Conservation (phyloP, 2,888 invertebrate genomes). For the Gari tellinella region DNA sequence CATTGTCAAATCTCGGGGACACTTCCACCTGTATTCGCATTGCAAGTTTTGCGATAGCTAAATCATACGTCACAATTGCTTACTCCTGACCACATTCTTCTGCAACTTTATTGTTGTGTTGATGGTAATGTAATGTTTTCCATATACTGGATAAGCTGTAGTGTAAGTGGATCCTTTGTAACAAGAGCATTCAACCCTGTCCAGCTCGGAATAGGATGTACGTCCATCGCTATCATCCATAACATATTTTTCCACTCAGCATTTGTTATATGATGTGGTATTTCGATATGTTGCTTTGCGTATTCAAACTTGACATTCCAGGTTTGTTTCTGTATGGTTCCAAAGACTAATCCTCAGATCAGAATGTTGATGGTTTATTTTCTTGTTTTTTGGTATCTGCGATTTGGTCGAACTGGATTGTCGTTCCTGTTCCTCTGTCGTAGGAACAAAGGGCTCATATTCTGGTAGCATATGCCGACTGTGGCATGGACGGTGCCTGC, state of each 20-base stretch:
- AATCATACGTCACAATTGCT: conserved; percentile 17
- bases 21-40: conserved; percentile 58
- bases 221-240: no score
- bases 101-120: conserved; percentile 42
- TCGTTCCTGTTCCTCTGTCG: no score
- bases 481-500: conserved; percentile 51
- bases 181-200: conserved; percentile 47
- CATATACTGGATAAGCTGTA: conserved; percentile 43
- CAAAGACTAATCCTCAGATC: background rate
- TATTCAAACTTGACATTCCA: background rate
- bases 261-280: no score
- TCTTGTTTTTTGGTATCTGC: background rate
- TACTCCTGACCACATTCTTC: conserved; percentile 26
- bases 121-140: conserved; percentile 41
- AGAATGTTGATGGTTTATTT: background rate
- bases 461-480: conserved; percentile 55
- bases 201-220: conserved; percentile 41
- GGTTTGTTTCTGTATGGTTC: no score
- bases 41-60: conserved; percentile 44
- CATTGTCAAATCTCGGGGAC: conserved; percentile 52
- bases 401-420: background rate
- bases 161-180: conserved; percentile 31
- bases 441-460: background rate
- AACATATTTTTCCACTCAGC: no score
- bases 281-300: no score